phyloP scores from a whole-genome alignment of 2,113 vertebrate species.

The Brevimyrus niger region DNA sequence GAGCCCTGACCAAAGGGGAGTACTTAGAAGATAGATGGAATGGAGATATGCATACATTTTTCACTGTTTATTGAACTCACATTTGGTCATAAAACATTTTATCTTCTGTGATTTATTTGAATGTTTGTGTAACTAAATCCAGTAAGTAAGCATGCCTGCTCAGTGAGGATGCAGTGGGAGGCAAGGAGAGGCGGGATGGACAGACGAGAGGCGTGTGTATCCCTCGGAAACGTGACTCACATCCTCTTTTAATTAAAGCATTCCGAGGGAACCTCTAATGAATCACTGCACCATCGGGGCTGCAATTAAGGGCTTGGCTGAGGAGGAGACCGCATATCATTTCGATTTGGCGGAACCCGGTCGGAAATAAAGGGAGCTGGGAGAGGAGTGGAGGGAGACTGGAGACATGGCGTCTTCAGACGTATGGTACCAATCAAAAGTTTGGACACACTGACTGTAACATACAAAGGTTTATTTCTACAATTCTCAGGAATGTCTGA shows the following conservation, averaged over 20 bases:
- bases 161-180: background rate
- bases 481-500: background rate
- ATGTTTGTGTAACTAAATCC: background rate
- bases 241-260: background rate
- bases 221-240: background rate
- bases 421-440: background rate
- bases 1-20: background rate
- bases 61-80: background rate
- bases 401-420: background rate
- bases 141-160: background rate
- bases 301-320: background rate
- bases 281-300: background rate
- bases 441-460: background rate
- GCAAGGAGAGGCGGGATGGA: background rate
- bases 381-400: background rate
- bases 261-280: background rate
- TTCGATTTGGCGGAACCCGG: background rate
- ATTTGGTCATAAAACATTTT: background rate
- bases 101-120: background rate
- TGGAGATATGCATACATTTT: background rate
- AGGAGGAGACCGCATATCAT: background rate
- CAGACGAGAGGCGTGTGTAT: background rate
- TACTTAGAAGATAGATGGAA: background rate
- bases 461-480: background rate
- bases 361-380: background rate